Base-by-base conservation (phyloP, 2,888 invertebrate genomes). In the Agonopterix arenella region DNA sequence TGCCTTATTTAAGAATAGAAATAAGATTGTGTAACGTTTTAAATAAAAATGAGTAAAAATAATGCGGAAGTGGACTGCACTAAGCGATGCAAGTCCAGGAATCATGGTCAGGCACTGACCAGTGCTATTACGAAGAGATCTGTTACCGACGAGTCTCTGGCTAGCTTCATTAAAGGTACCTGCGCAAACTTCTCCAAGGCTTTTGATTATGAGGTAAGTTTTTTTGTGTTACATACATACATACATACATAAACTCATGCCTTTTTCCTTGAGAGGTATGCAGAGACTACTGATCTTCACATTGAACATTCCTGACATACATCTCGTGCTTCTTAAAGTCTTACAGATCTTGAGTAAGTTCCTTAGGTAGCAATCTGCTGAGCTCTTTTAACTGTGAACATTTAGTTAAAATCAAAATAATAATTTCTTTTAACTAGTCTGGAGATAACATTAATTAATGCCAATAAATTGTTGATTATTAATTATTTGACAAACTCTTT, bases 51-150 rank as follows among this genome's bases (percentile, higher is more conserved):
- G 89, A 89, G 76, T 78, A 88, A 80, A 59, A 64, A 65, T 53
- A 75, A 68, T 60, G 59, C 62, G 42, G 90, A 90, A 46, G 70
- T 80, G 42, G 91, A 91, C 57, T 94, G 94, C 73, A 93, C 92
- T 0, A 77, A 73, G 41, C 86, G 90, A 57, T 93, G 93, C 63
- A 85, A 74, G 59, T 93, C 92, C 43, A 76, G 84, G 36, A 73
- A 75, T 47, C 92, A 92, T 60, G 92, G 91, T 18, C 86, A 91
- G 55, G 77, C 84, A 36, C 83, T 94, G n/a, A 92, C 91, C 0
- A 89, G 92, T 56, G 92, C 93, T 7, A 85, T 93, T 46, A 92
- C 93, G 0, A 93, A 93, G 71, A 88, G 92, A 57, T 90, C 90
- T 9, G 80, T 92, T 37, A 81, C 81, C 1, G 92, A 93, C 74